Base-by-base conservation (phyloP, 2,113 vertebrate species). In the Xiphophorus maculatus region DNA sequence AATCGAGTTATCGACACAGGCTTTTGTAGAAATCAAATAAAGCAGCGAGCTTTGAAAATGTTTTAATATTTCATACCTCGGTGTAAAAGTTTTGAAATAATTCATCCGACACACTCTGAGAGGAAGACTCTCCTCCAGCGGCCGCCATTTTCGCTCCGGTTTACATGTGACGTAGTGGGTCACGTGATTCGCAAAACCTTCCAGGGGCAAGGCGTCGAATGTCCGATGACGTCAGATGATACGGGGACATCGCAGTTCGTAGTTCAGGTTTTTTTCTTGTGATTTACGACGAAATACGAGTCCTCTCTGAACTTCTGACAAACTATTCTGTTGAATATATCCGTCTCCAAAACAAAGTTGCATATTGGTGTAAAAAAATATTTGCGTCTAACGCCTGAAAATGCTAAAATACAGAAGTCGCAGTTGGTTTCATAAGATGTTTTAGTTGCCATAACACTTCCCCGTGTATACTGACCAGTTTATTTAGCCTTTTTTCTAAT, bases 31-130 rank as follows among this genome's bases (percentile, higher is more conserved):
- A 40, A 1, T n/a, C 8, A 5, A 14, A 5, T 2, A 27, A 42
- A 29, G 4, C 14, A 7, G 5, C 1, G 0, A 0, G 28, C 12
- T 5, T n/a, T 1, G 1, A 1, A 0, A 40, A 15, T 29, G 2
- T 2, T 1, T 5, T 1, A 13, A 8, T 58, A 1, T 4, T 2
- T 1, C 70, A 54, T 79, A 95, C 95, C 93, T 95, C 95, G 7
- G 94, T 65, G 68, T 95, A 94, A 82, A 95, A 95, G 30, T 82
- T 81, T 64, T 93, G 87, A 87, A 95, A 95, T 74, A 94, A 92
- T 37, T 95, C 94, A 78, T 95, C 95, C 19, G 90, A 87, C 37
- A 84, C 84, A 51, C n/a, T 81, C 13, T 73, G 84, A 37, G 86
- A 37, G 51, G 89, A 90, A 48, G 89, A 11, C 71, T 94, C 93